phyloP scores from a whole-genome alignment of 2,888 invertebrate genomes.

The Cecidostiba fungosa region DNA sequence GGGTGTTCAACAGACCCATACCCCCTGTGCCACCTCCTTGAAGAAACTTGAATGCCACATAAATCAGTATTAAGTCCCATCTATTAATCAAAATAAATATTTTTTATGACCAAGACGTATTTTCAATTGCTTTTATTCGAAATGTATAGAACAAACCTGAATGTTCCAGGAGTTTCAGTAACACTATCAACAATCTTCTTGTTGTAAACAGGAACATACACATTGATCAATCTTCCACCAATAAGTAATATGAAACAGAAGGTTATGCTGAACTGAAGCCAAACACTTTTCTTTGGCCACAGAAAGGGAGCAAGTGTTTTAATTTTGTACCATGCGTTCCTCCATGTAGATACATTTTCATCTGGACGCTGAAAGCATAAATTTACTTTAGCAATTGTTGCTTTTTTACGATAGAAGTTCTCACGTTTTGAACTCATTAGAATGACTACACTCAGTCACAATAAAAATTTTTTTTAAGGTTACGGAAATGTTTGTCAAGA shows the following conservation, averaged over 20 bases:
- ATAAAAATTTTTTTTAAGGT: slow-evolving; percentile 12
- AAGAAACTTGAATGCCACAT: slow-evolving; percentile 93
- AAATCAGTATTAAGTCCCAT: slow-evolving; percentile 95
- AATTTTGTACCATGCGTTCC: slow-evolving; percentile 89
- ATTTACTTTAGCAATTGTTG: slow-evolving; percentile 52
- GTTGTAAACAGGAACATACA: slow-evolving; percentile 96
- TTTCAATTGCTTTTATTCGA: slow-evolving; percentile 79
- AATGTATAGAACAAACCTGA: slow-evolving; percentile 70
- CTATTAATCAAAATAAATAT: slow-evolving; percentile 77
- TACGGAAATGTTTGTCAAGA: slow-evolving; percentile 16
- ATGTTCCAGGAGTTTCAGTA: slow-evolving; percentile 67
- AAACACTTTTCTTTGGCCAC: slow-evolving; percentile 92
- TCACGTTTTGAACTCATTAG: not conserved
- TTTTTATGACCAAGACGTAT: slow-evolving; percentile 68
- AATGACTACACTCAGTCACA: not conserved
- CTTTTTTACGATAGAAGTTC: slow-evolving; percentile 24
- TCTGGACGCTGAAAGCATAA: slow-evolving; percentile 76
- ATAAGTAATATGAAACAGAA: slow-evolving; percentile 89
- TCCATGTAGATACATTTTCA: slow-evolving; percentile 88
- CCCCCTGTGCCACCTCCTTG: slow-evolving; percentile 97
- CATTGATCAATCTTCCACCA: slow-evolving; percentile 92
- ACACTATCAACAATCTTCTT: slow-evolving; percentile 87
- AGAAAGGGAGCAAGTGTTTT: slow-evolving; percentile 92
- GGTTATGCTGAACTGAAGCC: slow-evolving; percentile 91
- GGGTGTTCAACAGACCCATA: slow-evolving; percentile 96